These are phyloP conservation scores for Mastomys natalensis DNA, from an alignment of 2,113 vertebrate species.

Conservation along the genomic window DNA sequence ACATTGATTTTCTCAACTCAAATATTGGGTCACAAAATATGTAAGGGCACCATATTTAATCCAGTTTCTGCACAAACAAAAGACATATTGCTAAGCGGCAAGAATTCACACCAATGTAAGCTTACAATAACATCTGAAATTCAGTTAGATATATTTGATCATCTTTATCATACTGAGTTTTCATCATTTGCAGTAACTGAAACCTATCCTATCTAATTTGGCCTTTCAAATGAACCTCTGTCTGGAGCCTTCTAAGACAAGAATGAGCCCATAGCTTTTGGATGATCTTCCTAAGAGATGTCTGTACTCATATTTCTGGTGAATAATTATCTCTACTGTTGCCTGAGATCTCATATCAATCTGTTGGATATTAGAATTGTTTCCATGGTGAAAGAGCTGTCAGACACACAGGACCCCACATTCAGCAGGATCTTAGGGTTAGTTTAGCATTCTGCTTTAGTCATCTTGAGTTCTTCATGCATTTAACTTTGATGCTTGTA, in stretches of 20 bases:
- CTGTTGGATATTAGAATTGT: background rate
- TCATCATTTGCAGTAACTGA: background rate
- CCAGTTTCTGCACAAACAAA: background rate
- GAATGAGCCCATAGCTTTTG: background rate
- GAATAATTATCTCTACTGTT: background rate
- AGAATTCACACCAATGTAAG: background rate
- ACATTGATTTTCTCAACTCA: background rate
- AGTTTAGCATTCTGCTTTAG: background rate
- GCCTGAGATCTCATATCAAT: background rate
- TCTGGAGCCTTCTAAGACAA: background rate
- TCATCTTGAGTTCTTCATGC: background rate
- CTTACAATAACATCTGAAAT: slow-evolving; percentile 8
- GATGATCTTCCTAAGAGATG: background rate
- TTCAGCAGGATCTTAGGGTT: background rate
- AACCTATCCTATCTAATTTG: background rate
- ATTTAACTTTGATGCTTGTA: background rate
- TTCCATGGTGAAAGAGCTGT: fast-evolving
- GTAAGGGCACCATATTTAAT: background rate
- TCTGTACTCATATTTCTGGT: background rate
- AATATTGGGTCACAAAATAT: background rate
- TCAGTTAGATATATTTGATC: background rate
- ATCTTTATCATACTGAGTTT: background rate
- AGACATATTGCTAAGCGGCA: too few relatives aligned
- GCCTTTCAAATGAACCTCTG: too few relatives aligned
- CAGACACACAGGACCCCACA: fast-evolving